Evolutionary conservation across 2,113 vertebrate genomes (phyloP).

Genomic region (Camelus bactrianus): DNA sequence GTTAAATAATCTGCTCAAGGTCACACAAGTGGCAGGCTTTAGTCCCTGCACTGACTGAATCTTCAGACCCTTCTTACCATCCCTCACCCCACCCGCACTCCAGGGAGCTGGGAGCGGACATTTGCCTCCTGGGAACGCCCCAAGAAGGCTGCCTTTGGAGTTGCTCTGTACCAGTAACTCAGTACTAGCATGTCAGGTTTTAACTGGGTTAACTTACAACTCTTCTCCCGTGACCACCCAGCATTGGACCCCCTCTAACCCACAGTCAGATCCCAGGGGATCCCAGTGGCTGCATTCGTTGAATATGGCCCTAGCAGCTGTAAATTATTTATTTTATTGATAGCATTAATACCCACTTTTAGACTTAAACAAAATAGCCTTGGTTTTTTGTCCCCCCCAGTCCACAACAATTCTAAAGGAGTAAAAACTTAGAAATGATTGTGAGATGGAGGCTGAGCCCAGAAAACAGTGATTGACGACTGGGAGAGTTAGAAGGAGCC

Average conservation of each 20-base stretch:
- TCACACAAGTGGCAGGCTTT: not conserved
- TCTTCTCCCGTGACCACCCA: not conserved
- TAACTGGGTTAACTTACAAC: not conserved
- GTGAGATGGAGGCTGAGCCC: not conserved
- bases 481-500: not conserved
- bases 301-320: not conserved
- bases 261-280: not conserved
- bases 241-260: not conserved
- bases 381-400: not conserved
- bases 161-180: not conserved
- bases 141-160: not conserved
- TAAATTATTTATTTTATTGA: not conserved
- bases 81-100: not conserved
- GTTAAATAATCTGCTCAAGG: not conserved
- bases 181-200: not conserved
- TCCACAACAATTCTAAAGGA: conserved; percentile 32
- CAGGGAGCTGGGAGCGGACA: not conserved
- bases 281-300: not conserved
- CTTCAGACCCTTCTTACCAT: not conserved
- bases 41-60: not conserved
- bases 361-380: not conserved
- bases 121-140: not conserved
- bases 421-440: not conserved
- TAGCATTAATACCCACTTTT: conserved; percentile 13
- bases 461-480: not conserved